Evolutionary conservation across 2,888 invertebrate genomes (phyloP).

Genomic region (Thera britannica): DNA sequence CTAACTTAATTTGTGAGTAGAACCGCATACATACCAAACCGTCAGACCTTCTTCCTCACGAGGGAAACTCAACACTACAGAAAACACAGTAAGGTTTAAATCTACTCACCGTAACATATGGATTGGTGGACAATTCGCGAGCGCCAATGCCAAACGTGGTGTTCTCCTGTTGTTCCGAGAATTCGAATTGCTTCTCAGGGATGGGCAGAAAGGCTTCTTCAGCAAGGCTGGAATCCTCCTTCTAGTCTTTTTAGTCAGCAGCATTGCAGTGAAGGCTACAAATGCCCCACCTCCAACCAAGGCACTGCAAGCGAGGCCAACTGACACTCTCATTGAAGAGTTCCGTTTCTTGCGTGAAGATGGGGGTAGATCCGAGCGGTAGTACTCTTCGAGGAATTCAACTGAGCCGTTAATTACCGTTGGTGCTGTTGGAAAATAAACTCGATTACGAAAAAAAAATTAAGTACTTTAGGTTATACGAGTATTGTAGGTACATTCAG

Average conservation of each 20-base stretch:
- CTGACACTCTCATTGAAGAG: slow-evolving; percentile 79
- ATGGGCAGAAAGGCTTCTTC: slow-evolving; percentile 80
- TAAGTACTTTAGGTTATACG: too few species aligned
- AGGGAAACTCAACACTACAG: not conserved
- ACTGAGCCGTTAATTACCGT: slow-evolving; percentile 86
- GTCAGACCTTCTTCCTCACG: too few species aligned
- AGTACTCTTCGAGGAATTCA: slow-evolving; percentile 86
- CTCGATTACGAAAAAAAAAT: not conserved
- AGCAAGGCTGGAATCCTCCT: slow-evolving; percentile 72
- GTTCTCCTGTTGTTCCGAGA: slow-evolving; percentile 75
- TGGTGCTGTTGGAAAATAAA: slow-evolving; percentile 67
- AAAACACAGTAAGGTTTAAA: not conserved
- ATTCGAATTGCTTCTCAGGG: slow-evolving; percentile 64
- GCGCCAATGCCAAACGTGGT: slow-evolving; percentile 73
- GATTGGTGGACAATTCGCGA: slow-evolving; percentile 78
- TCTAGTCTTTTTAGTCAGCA: slow-evolving; percentile 83
- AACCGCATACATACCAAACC: not conserved
- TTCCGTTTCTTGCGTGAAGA: slow-evolving; percentile 74
- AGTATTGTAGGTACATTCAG: too few species aligned
- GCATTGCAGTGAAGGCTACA: slow-evolving; percentile 86
- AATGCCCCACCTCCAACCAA: slow-evolving; percentile 83
- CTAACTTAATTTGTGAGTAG: not conserved
- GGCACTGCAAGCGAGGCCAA: slow-evolving; percentile 75
- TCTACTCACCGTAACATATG: slow-evolving; percentile 72
- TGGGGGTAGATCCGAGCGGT: slow-evolving; percentile 76